Percentiles rank a stretch among this genome's conserved stretches.
phyloP scores from a whole-genome alignment of 2,888 invertebrate genomes.

The Lithophane leautieri region DNA sequence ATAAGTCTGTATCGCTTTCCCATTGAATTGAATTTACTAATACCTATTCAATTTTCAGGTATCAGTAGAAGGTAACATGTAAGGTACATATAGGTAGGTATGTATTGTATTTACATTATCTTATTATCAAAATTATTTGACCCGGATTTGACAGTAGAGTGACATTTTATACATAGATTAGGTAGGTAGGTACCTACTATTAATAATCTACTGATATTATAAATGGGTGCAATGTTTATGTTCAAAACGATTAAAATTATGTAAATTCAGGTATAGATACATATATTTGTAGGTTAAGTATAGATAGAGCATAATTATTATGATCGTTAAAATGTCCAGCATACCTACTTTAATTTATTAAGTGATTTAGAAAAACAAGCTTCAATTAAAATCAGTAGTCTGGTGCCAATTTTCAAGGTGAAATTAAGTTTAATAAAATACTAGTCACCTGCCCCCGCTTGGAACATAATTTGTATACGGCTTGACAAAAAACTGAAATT shows the following conservation, averaged over 20 bases:
- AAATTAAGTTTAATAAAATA: slow-evolving; percentile 7
- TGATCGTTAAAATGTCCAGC: neutral
- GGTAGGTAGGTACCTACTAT: neutral
- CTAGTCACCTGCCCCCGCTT: too few species aligned
- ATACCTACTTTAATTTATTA: too few species aligned
- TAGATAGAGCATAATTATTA: neutral
- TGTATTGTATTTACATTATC: neutral
- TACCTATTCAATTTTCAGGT: neutral
- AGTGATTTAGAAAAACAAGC: slow-evolving; percentile 1
- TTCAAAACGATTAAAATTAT: slow-evolving; percentile 10
- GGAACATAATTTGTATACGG: too few species aligned
- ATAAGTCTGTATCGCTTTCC: neutral
- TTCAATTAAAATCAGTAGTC: slow-evolving; percentile 19
- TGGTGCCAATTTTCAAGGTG: slow-evolving; percentile 16
- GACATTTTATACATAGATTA: slow-evolving; percentile 8
- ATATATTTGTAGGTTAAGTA: neutral
- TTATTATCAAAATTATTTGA: slow-evolving; percentile 36
- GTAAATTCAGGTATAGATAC: slow-evolving; percentile 14
- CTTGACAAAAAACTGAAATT: too few species aligned
- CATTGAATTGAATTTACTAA: neutral
- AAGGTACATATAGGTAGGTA: neutral
- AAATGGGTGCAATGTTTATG: slow-evolving; percentile 5
- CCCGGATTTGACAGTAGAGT: slow-evolving; percentile 50
- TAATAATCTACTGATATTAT: slow-evolving; percentile 29
- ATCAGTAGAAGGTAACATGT: slow-evolving; percentile 1